These are phyloP conservation scores for Tethea ocularis DNA, from an alignment of 2,888 invertebrate genomes.

Conservation along the genomic window DNA sequence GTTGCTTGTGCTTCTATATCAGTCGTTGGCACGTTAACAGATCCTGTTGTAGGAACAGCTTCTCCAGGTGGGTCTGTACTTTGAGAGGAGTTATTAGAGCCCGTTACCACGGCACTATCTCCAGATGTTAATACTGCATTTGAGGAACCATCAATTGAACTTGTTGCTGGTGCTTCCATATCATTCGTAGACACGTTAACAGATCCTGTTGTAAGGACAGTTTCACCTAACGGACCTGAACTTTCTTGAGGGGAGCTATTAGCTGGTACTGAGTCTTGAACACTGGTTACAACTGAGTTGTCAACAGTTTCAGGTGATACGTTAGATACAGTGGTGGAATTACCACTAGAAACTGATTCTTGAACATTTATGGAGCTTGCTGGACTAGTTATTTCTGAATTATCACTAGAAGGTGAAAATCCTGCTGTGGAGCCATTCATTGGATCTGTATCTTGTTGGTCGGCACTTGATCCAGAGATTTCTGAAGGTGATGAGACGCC, in stretches of 20 bases:
- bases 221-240: not conserved
- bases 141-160: not conserved
- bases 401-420: not conserved
- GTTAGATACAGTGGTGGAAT: not conserved
- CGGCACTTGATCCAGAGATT: not conserved
- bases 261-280: not conserved
- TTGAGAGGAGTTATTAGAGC: not conserved
- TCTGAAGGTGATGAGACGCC: not conserved
- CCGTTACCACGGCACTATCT: not conserved
- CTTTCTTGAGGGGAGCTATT: not conserved
- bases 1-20: slow-evolving; percentile 4
- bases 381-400: not conserved
- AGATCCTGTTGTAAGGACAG: slow-evolving; percentile 10
- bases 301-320: not conserved
- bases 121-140: not conserved
- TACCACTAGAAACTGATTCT: not conserved
- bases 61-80: not conserved
- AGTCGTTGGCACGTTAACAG: not conserved
- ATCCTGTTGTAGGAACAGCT: slow-evolving; percentile 11
- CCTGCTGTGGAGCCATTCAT: not conserved
- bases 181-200: not conserved
- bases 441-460: not conserved
- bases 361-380: not conserved
- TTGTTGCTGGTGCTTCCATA: slow-evolving; percentile 1
- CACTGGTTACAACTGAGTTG: not conserved